These are phyloP conservation scores for Eriosoma lanigerum DNA, from an alignment of 1,140 invertebrate genomes.

Conservation along the genomic window DNA sequence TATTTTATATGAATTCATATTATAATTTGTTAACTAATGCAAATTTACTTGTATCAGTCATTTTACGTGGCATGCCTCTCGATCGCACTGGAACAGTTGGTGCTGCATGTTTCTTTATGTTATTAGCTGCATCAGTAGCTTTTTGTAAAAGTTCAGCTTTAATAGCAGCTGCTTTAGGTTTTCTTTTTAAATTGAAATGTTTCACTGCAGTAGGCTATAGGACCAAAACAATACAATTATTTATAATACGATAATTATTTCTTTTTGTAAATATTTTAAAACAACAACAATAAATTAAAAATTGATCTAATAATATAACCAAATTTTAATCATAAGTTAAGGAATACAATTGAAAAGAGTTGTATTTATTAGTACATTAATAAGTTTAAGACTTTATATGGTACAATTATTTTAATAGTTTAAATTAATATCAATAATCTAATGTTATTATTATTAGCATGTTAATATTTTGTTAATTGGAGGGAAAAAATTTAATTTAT, in stretches of 20 bases:
- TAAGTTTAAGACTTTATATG: too few relatives aligned
- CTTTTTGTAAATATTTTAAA: too few relatives aligned
- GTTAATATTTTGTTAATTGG: too few relatives aligned
- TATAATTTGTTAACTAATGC: slow-evolving; percentile 18
- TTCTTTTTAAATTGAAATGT: slow-evolving; percentile 92
- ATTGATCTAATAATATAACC: not conserved
- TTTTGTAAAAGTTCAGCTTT: slow-evolving; percentile 88
- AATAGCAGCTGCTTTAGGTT: slow-evolving; percentile 90
- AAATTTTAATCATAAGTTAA: too few relatives aligned
- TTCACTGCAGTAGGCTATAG: slow-evolving; percentile 63
- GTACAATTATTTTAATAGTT: too few relatives aligned
- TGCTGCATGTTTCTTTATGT: slow-evolving; percentile 83
- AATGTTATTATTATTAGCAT: too few relatives aligned
- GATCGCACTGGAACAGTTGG: slow-evolving; percentile 88
- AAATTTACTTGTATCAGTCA: slow-evolving; percentile 88
- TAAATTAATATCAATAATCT: too few relatives aligned
- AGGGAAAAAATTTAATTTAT: too few relatives aligned
- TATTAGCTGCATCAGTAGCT: slow-evolving; percentile 83
- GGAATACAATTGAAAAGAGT: not conserved
- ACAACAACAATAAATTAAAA: too few relatives aligned
- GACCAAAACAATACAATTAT: slow-evolving; percentile 33
- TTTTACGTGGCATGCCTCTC: slow-evolving; percentile 92
- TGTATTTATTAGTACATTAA: too few relatives aligned
- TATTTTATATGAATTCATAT: not conserved
- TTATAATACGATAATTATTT: too few relatives aligned